Percentiles rank a stretch among this genome's conserved stretches.
phyloP scores from a whole-genome alignment of 2,113 vertebrate species.

The Tauraco erythrolophus region DNA sequence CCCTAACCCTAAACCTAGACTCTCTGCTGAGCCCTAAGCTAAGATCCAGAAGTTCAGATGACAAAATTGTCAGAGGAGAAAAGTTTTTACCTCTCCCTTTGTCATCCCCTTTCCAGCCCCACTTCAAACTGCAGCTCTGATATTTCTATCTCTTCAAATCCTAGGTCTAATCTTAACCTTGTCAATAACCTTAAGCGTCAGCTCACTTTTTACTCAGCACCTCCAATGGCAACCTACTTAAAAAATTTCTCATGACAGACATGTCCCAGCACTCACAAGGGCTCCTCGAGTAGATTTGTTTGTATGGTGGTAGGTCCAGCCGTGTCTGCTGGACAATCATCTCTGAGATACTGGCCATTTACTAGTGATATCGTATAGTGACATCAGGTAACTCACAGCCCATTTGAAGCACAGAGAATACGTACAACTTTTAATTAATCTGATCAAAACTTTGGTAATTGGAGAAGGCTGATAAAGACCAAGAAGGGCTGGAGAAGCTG shows the following conservation, averaged over 20 bases:
- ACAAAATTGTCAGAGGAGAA: neutral
- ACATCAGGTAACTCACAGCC: neutral
- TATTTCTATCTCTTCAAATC: neutral
- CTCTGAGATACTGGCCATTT: neutral
- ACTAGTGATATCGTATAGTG: neutral
- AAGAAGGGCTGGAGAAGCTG: neutral
- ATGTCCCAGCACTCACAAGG: neutral
- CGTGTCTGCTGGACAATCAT: neutral
- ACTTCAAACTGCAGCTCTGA: neutral
- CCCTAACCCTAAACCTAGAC: neutral
- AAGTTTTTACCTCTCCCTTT: neutral
- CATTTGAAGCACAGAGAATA: neutral
- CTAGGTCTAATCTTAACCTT: neutral
- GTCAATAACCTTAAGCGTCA: neutral
- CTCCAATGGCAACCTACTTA: neutral
- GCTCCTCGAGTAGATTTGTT: neutral
- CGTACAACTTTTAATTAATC: neutral
- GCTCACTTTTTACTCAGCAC: neutral
- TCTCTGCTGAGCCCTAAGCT: neutral
- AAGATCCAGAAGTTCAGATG: neutral
- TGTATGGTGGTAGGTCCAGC: accelerated
- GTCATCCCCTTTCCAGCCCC: neutral
- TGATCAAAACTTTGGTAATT: neutral
- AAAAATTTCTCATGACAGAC: neutral
- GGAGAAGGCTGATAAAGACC: neutral